These are phyloP conservation scores for Aplidium turbinatum DNA, from an alignment of 23 tunicate genomes.

Conservation along the genomic window DNA sequence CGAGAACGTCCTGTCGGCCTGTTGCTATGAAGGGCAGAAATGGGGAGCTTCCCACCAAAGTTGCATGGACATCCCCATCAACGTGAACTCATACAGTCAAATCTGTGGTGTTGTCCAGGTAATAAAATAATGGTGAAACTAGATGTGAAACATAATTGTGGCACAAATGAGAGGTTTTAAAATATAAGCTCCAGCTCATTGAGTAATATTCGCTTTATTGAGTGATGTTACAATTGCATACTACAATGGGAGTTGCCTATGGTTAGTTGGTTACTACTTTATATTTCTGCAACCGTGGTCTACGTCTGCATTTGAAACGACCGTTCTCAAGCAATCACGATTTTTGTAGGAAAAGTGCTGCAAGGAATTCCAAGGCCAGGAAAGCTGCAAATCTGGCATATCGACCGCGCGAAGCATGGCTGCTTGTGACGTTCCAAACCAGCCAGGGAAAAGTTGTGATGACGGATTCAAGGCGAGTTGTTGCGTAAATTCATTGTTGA, in stretches of 20 bases:
- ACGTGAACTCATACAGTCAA: conserved; percentile 49
- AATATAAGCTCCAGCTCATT: too few relatives aligned
- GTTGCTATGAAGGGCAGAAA: conserved; percentile 73
- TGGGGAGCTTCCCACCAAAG: conserved; percentile 61
- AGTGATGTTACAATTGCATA: too few relatives aligned
- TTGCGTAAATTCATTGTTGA: too few relatives aligned
- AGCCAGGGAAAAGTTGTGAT: conserved; percentile 17
- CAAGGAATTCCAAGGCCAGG: conserved; percentile 49
- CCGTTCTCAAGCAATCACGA: too few relatives aligned
- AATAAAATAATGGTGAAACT: background rate
- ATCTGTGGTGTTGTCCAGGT: conserved; percentile 83
- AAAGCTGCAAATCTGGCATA: conserved; percentile 59
- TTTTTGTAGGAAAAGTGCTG: conserved; percentile 72
- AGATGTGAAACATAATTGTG: too few relatives aligned
- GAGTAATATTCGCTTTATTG: too few relatives aligned
- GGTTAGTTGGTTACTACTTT: too few relatives aligned
- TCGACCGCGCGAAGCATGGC: conserved; percentile 62
- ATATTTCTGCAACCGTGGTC: too few relatives aligned
- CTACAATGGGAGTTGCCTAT: too few relatives aligned
- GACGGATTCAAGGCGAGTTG: conserved; percentile 57
- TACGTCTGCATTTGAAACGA: too few relatives aligned
- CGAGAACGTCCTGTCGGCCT: conserved; percentile 68
- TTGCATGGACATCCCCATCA: conserved; percentile 49
- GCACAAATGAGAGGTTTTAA: too few relatives aligned
- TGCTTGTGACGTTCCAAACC: conserved; percentile 42